These are phyloP conservation scores for Stegastes partitus DNA, from an alignment of 2,113 vertebrate genomes.

Conservation along the genomic window DNA sequence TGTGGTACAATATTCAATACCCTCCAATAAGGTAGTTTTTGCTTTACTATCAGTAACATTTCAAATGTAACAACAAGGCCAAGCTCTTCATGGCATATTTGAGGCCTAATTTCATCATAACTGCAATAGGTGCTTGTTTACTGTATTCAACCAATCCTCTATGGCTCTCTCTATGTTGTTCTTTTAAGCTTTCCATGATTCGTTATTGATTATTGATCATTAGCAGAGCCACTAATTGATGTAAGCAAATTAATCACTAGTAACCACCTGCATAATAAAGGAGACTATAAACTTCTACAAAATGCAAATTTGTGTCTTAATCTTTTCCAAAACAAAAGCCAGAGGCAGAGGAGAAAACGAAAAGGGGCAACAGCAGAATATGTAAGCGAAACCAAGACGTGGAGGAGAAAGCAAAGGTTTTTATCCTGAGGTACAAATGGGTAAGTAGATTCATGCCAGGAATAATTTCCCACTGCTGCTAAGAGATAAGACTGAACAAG, in stretches of 20 bases:
- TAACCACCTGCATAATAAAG: neutral
- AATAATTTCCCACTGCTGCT: conserved; percentile 37
- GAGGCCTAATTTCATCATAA: neutral
- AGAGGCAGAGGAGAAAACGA: neutral
- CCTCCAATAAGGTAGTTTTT: neutral
- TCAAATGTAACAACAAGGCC: too few relatives aligned
- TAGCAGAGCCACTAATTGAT: neutral
- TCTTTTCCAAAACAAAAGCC: neutral
- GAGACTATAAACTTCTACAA: neutral
- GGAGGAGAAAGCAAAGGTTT: conserved; percentile 25
- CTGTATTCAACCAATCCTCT: neutral
- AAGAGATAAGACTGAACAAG: conserved; percentile 40
- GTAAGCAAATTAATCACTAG: neutral
- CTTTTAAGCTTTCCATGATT: neutral
- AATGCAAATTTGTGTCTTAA: neutral
- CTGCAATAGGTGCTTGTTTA: neutral
- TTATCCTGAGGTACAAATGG: conserved; percentile 37
- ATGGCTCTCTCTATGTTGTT: neutral
- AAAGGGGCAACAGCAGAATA: neutral
- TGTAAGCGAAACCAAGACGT: neutral
- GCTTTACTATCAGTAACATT: neutral
- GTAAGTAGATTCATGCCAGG: conserved; percentile 28
- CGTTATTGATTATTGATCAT: conserved; percentile 3
- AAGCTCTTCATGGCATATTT: neutral
- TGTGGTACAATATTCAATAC: too few relatives aligned